Conservation (phyloP, 2,113 vertebrate species). For the Myotis brandtii region DNA sequence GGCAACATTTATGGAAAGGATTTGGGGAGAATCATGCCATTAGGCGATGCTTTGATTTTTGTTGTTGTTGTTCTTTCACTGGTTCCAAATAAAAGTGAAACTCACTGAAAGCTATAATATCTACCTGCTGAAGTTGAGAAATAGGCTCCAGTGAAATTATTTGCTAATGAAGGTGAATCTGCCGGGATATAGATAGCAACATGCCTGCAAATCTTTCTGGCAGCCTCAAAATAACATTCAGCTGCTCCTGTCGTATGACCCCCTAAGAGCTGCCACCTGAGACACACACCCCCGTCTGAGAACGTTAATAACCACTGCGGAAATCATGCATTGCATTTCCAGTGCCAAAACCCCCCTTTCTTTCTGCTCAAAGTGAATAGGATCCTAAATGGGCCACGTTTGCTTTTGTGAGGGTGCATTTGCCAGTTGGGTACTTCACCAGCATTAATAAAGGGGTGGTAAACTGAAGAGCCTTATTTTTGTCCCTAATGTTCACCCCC, state of each 20-base stretch:
- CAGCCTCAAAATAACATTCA: slow-evolving; percentile 67
- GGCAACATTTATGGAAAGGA: slow-evolving; percentile 55
- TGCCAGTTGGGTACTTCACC: slow-evolving; percentile 78
- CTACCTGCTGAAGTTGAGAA: slow-evolving; percentile 57
- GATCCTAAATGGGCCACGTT: slow-evolving; percentile 73
- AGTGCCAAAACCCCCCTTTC: slow-evolving; percentile 59
- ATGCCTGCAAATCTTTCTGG: slow-evolving; percentile 51
- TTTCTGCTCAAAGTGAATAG: slow-evolving; percentile 78
- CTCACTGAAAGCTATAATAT: slow-evolving; percentile 57
- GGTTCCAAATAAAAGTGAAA: slow-evolving; percentile 67
- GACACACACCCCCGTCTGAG: slow-evolving; percentile 25
- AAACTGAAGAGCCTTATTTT: slow-evolving; percentile 86
- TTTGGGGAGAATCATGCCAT: slow-evolving; percentile 35
- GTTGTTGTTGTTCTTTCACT: slow-evolving; percentile 49
- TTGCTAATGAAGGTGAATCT: slow-evolving; percentile 65
- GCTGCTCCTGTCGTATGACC: slow-evolving; percentile 53
- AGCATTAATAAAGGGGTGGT: slow-evolving; percentile 79
- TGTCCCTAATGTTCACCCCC: slow-evolving; percentile 83
- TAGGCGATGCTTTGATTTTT: slow-evolving; percentile 32
- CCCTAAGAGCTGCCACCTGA: slow-evolving; percentile 36
- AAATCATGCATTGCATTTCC: slow-evolving; percentile 65
- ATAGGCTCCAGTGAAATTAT: slow-evolving; percentile 27
- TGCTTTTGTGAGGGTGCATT: slow-evolving; percentile 77
- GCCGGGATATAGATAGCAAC: slow-evolving; percentile 1
- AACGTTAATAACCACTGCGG: slow-evolving; percentile 71